phyloP scores from a whole-genome alignment of 92 coral and sea anemone species.

The Chrysogorgia sp. region DNA sequence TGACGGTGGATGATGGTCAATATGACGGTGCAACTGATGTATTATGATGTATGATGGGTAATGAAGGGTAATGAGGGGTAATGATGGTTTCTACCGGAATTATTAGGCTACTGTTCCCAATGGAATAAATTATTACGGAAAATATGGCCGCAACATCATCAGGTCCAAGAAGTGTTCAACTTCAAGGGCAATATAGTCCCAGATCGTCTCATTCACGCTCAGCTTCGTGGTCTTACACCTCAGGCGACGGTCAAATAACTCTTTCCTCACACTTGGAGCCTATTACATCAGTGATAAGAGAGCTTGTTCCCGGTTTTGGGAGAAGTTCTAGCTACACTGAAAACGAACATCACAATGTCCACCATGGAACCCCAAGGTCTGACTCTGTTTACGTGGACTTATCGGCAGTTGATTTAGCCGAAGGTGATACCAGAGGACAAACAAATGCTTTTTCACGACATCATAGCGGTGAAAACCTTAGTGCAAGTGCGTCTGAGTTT shows the following conservation, averaged over 20 bases:
- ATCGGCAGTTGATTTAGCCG: conserved; percentile 71
- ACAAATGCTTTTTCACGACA: conserved; percentile 34
- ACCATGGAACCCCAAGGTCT: conserved; percentile 73
- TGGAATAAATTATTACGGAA: not conserved
- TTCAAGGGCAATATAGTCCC: conserved; percentile 64
- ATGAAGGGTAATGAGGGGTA: too few relatives aligned
- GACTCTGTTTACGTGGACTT: conserved; percentile 87
- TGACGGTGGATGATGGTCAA: too few relatives aligned
- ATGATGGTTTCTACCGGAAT: too few relatives aligned
- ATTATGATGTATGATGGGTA: too few relatives aligned
- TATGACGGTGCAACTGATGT: too few relatives aligned
- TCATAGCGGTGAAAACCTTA: conserved; percentile 13
- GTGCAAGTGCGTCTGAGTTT: conserved; percentile 59
- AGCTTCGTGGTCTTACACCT: conserved; percentile 93
- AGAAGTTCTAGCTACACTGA: conserved; percentile 38
- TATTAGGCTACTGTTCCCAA: too few relatives aligned
- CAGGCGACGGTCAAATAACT: conserved; percentile 92
- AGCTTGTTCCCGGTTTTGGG: conserved; percentile 94
- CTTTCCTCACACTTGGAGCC: conserved; percentile 79
- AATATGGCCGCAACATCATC: conserved; percentile 18
- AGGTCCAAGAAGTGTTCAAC: not conserved
- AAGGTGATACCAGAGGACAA: conserved; percentile 61
- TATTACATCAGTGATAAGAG: conserved; percentile 93
- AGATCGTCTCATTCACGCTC: conserved; percentile 94
- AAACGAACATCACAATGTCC: conserved; percentile 66